Evolutionary conservation across 2,888 invertebrate genomes (phyloP).

Genomic region (Aelia acuminata): DNA sequence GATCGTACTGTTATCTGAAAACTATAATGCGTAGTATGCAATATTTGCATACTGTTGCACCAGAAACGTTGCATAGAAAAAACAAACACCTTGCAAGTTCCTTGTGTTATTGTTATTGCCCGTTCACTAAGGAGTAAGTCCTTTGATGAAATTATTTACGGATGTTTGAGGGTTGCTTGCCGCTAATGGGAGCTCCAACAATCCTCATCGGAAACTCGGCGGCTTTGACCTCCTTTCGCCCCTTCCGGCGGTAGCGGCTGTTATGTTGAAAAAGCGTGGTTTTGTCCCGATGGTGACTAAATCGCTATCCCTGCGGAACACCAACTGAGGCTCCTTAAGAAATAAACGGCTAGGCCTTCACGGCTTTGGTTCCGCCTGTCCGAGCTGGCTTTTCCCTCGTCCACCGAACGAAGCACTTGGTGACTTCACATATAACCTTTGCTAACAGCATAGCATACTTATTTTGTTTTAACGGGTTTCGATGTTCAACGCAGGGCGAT

Average conservation of each 20-base stretch:
- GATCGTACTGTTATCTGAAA: background rate
- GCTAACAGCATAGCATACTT: no score
- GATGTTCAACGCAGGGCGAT: no score
- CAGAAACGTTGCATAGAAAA: background rate
- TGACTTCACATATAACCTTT: background rate
- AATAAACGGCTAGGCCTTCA: conserved; percentile 35
- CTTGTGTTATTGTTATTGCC: background rate
- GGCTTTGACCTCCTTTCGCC: conserved; percentile 45
- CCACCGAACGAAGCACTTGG: background rate
- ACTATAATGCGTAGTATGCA: background rate
- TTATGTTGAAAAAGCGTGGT: background rate
- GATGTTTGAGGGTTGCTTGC: background rate
- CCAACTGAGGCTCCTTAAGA: background rate
- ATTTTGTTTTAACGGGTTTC: background rate
- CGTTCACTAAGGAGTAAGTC: background rate
- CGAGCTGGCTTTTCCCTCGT: background rate
- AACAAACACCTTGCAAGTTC: background rate
- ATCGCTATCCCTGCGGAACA: conserved; percentile 32
- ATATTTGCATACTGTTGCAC: background rate
- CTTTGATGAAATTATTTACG: background rate
- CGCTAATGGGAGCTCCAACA: background rate
- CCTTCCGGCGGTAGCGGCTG: background rate
- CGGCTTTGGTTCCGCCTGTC: conserved; percentile 38
- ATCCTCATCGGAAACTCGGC: background rate
- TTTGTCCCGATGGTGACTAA: background rate